A percentile compares a stretch with the other conserved stretches of the same genome.
Evolutionary conservation across 1,140 invertebrate species (phyloP).

Genomic region (Drosophila sp.): DNA sequence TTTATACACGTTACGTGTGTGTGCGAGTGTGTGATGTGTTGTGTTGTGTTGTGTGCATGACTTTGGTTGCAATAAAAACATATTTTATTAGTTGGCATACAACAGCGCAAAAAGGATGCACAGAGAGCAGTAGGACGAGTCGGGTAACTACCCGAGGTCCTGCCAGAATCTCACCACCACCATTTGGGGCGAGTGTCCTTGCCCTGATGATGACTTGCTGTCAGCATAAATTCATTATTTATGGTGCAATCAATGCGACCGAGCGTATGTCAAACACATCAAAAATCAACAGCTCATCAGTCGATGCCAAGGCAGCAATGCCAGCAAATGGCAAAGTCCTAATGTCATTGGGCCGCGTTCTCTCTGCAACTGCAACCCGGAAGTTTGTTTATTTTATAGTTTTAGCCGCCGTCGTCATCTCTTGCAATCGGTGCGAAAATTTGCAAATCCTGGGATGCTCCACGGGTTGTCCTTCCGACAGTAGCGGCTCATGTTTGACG

Average conservation of each 20-base stretch:
- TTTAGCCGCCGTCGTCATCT: slow-evolving; percentile 60
- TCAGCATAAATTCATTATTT: slow-evolving; percentile 84
- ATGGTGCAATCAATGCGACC: slow-evolving; percentile 84
- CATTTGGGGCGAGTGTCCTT: slow-evolving; percentile 34
- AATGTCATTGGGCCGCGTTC: slow-evolving; percentile 12
- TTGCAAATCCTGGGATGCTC: slow-evolving; percentile 47
- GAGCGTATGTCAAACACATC: slow-evolving; percentile 84
- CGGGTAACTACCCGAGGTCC: not conserved
- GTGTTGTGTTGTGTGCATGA: slow-evolving; percentile 27
- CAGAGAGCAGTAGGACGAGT: slow-evolving; percentile 6
- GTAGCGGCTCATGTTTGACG: slow-evolving; percentile 41
- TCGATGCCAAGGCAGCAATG: slow-evolving; percentile 26
- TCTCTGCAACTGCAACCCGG: slow-evolving; percentile 45
- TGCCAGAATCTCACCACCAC: slow-evolving; percentile 54
- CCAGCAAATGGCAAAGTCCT: slow-evolving; percentile 9
- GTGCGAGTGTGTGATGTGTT: slow-evolving; percentile 6
- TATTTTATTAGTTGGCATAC: slow-evolving; percentile 80
- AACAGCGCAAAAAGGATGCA: slow-evolving; percentile 57
- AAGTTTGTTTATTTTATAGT: slow-evolving; percentile 85
- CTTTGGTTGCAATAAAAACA: slow-evolving; percentile 76
- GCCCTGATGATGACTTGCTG: slow-evolving; percentile 74
- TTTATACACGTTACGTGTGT: slow-evolving; percentile 72
- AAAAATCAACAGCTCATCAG: slow-evolving; percentile 81
- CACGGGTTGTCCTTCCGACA: slow-evolving; percentile 62
- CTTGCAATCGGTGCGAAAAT: slow-evolving; percentile 64